phyloP scores from a whole-genome alignment of 2,113 vertebrate genomes.

The Rhineura floridana region DNA sequence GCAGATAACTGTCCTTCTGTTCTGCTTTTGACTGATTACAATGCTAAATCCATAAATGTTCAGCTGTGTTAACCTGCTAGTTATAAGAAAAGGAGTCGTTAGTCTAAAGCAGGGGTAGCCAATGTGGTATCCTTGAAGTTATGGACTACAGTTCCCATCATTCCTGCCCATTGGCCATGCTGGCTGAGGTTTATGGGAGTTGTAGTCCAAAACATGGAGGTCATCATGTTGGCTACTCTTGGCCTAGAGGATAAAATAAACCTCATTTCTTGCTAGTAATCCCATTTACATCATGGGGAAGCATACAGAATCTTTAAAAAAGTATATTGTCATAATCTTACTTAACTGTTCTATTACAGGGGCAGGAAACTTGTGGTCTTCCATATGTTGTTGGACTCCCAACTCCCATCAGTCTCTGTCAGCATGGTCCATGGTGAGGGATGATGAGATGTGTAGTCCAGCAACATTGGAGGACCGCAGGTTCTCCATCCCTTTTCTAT shows the following conservation, averaged over 20 bases:
- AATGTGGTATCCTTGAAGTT: not conserved
- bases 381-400: too few species aligned
- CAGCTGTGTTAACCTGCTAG: slow-evolving; percentile 61
- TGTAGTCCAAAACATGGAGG: not conserved
- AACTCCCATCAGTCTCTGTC: too few species aligned
- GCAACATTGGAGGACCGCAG: not conserved
- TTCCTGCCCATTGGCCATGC: not conserved
- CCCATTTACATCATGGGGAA: slow-evolving; percentile 74
- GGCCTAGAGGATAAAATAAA: slow-evolving; percentile 75
- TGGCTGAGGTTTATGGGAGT: not conserved
- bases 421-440: not conserved
- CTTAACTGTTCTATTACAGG: not conserved
- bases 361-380: too few species aligned
- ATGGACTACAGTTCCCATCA: not conserved
- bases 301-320: slow-evolving; percentile 56
- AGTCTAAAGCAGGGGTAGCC: slow-evolving; percentile 55
- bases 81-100: slow-evolving; percentile 64
- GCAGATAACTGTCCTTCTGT: slow-evolving; percentile 67
- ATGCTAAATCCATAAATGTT: slow-evolving; percentile 72
- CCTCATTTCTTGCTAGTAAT: slow-evolving; percentile 73
- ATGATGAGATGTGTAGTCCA: not conserved
- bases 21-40: slow-evolving; percentile 71
- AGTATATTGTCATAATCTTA: not conserved
- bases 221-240: not conserved
- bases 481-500: not conserved